Base-by-base conservation (phyloP, 2,888 invertebrate genomes). In the Dioctria rufipes region DNA sequence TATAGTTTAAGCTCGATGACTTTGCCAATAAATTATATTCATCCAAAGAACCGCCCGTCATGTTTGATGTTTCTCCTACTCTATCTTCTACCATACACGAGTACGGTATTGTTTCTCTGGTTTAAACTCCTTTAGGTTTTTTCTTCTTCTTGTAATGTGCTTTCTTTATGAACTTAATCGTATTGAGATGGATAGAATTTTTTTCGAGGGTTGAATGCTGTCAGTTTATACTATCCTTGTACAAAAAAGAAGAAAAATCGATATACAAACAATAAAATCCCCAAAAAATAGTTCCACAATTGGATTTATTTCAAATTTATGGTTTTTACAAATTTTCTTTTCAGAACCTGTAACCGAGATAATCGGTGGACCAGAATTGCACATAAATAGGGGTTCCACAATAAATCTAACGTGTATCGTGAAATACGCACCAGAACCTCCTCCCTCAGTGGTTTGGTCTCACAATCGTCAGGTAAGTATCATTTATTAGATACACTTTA, bases 331-430 rank as follows among this genome's bases (percentile, higher is more conserved):
- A 25, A 25, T 25, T 39, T 5, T 77, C 49, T 2, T 90, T 90
- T 42, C 90, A 96, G 95, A 96, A 88, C 95, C 95, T 80, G 92
- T 95, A 86, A 95, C 95, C 66, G 94, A 94, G 89, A 93, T 96
- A 85, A 89, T 94, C 85, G 95, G 96, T 54, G 95, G 94, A 65
- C 93, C 94, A 46, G 95, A 96, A 88, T 89, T 96, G 85, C 95
- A 93, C 89, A 95, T 96, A 89, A 95, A 96, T 90, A 93, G 93
- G 85, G 96, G 95, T 61, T 95, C 95, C 84, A 96, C 96, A 82
- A 96, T 96, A 90, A 96, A 96, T 90, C 90, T 96, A 86, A 96
- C 96, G 65, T 96, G 96, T 89, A 92, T 95, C 86, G 95, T 96
- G 80, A 92, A 93, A 86, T 95, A 94, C 87, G 94, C 95, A 39